Percentiles rank a stretch among this genome's conserved stretches.
These are phyloP conservation scores for Bubalus kerabau DNA, from an alignment of 2,113 vertebrate species.

Conservation along the genomic window DNA sequence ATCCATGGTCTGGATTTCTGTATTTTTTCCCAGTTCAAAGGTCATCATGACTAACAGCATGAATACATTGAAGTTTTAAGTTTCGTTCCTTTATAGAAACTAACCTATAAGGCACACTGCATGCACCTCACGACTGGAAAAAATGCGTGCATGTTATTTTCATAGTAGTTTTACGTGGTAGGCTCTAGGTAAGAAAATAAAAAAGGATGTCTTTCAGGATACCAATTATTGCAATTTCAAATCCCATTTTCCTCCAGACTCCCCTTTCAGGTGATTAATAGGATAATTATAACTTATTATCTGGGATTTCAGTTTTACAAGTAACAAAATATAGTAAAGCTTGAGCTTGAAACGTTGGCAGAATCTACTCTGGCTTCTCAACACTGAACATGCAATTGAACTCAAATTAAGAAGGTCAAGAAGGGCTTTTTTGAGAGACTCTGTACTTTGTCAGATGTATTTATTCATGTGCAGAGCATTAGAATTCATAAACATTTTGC, in stretches of 20 bases:
- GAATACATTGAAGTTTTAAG: constrained; percentile 48
- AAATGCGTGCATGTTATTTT: constrained; percentile 9
- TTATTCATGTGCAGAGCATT: constrained; percentile 89
- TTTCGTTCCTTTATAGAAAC: constrained; percentile 60
- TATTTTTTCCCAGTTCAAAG: constrained; percentile 51
- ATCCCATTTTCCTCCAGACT: constrained; percentile 66
- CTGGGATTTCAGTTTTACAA: constrained; percentile 77
- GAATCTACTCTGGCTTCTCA: constrained; percentile 71
- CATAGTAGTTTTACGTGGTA: constrained; percentile 25
- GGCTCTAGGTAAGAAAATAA: constrained; percentile 42
- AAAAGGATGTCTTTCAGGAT: constrained; percentile 52
- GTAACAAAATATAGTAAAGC: constrained; percentile 58
- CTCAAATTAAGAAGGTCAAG: constrained; percentile 84
- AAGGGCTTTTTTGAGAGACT: constrained; percentile 76
- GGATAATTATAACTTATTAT: constrained; percentile 82
- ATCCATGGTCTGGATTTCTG: constrained; percentile 40
- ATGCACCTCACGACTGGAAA: background rate
- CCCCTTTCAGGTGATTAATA: constrained; percentile 81
- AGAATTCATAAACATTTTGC: constrained; percentile 87
- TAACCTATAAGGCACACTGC: background rate
- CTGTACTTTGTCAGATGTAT: constrained; percentile 87
- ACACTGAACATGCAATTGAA: constrained; percentile 78
- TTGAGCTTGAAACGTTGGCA: constrained; percentile 66
- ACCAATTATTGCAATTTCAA: constrained; percentile 74
- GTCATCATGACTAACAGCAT: constrained; percentile 31